Evolutionary conservation across 2,113 vertebrate genomes (phyloP).

Genomic region (Blennius ocellaris): DNA sequence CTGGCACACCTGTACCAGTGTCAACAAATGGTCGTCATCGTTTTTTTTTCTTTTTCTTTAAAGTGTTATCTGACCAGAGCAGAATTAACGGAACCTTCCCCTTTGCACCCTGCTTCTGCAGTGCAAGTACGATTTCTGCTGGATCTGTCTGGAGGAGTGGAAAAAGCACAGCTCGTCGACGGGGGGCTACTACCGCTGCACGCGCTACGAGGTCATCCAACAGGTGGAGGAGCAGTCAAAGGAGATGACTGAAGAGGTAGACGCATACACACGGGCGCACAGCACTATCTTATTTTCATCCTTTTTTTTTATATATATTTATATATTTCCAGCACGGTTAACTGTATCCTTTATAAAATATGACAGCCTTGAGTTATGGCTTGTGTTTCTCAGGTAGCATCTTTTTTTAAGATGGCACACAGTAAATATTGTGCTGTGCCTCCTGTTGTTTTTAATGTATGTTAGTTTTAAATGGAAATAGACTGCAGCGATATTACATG

Average conservation of each 20-base stretch:
- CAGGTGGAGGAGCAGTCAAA: conserved; percentile 98
- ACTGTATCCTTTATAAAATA: conserved; percentile 1
- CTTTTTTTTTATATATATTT: not conserved
- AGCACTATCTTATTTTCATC: not conserved
- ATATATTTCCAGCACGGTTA: not conserved
- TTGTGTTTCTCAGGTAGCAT: conserved; percentile 11
- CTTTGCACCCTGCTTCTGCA: conserved; percentile 60
- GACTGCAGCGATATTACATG: not conserved
- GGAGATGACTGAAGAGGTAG: conserved; percentile 98
- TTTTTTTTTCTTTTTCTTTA: conserved; percentile 16
- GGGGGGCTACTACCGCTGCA: conserved; percentile 97
- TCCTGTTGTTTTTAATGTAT: not conserved
- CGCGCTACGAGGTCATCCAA: conserved; percentile 97
- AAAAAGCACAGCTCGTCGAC: conserved; percentile 99
- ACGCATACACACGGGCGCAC: not conserved
- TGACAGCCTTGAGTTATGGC: not conserved
- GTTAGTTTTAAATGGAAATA: conserved; percentile 3
- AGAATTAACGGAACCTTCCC: not conserved
- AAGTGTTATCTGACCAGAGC: not conserved
- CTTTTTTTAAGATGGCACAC: conserved; percentile 1
- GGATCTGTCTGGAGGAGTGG: conserved; percentile 99
- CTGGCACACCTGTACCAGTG: not conserved
- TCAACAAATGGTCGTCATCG: not conserved
- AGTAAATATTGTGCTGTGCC: not conserved
- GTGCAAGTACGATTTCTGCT: conserved; percentile 99